These are phyloP conservation scores for Anticlea derivata DNA, from an alignment of 2,888 invertebrate genomes.

Conservation along the genomic window DNA sequence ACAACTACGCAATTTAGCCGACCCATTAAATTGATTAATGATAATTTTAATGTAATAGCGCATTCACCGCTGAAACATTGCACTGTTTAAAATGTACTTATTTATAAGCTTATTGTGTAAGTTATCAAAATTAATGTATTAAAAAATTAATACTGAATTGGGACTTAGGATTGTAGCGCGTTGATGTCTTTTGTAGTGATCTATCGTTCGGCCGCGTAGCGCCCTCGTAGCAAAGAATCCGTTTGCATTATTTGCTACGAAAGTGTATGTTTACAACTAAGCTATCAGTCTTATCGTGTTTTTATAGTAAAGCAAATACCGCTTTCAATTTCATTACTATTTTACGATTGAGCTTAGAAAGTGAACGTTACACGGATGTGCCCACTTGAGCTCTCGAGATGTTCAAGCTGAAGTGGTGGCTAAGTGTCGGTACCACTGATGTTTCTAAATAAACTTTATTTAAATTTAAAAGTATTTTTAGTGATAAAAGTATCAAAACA, in stretches of 20 bases:
- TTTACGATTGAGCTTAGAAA: constrained; percentile 53
- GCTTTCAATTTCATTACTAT: constrained; percentile 53
- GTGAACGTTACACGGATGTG: constrained; percentile 53
- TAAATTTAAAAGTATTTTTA: constrained; percentile 12
- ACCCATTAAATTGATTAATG: constrained; percentile 55
- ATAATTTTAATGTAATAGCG: constrained; percentile 50
- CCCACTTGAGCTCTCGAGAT: constrained; percentile 42
- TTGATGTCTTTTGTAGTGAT: constrained; percentile 7
- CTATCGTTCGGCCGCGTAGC: neutral
- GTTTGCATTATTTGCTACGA: too few species aligned
- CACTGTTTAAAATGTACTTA: neutral
- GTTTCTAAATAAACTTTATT: constrained; percentile 13
- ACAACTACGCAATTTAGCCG: constrained; percentile 43
- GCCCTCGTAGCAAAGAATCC: constrained; percentile 6
- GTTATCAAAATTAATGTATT: neutral
- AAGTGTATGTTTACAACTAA: too few species aligned
- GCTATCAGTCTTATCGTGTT: constrained; percentile 16
- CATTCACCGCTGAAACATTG: constrained; percentile 35
- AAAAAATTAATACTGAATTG: neutral
- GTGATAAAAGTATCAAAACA: too few species aligned
- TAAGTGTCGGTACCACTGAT: constrained; percentile 38
- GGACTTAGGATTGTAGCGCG: neutral
- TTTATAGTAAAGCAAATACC: constrained; percentile 33
- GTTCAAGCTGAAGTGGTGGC: constrained; percentile 45
- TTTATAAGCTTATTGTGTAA: neutral